Conservation (phyloP, 2,888 invertebrate genomes). For the Cataglyphis albicans region DNA sequence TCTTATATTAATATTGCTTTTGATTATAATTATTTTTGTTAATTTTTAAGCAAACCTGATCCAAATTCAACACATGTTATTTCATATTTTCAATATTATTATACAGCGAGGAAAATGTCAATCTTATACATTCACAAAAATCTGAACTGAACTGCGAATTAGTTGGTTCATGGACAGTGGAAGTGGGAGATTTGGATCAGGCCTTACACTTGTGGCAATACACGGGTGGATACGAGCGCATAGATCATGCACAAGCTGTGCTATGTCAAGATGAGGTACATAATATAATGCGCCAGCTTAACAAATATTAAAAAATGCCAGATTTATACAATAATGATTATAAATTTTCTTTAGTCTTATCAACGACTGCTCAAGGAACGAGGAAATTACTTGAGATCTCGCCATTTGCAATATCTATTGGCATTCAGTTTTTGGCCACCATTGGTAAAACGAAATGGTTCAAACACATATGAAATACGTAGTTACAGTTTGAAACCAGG, state of each 20-base stretch:
- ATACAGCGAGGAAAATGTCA: slow-evolving; percentile 92
- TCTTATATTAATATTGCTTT: background rate
- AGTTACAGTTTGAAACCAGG: slow-evolving; percentile 97
- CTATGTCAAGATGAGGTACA: slow-evolving; percentile 90
- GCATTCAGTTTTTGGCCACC: slow-evolving; percentile 99
- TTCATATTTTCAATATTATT: slow-evolving; percentile 62
- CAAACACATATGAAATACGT: slow-evolving; percentile 97
- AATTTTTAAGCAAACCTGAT: background rate
- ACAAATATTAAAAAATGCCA: background rate
- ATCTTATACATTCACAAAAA: slow-evolving; percentile 91
- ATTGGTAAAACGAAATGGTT: slow-evolving; percentile 90
- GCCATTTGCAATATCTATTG: slow-evolving; percentile 96
- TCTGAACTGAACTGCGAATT: slow-evolving; percentile 93
- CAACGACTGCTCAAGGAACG: slow-evolving; percentile 91
- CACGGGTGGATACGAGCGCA: slow-evolving; percentile 95
- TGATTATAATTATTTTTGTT: background rate
- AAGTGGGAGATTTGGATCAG: slow-evolving; percentile 99
- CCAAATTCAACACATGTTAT: background rate
- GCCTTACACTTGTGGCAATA: slow-evolving; percentile 98
- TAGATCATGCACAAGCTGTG: slow-evolving; percentile 92
- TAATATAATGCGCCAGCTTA: background rate
- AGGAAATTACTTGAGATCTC: slow-evolving; percentile 92
- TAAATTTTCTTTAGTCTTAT: slow-evolving; percentile 88
- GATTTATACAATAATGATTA: background rate
- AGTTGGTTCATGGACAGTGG: slow-evolving; percentile 98